Base-by-base conservation (phyloP, 2,888 invertebrate species). In the Cyclophora punctaria region DNA sequence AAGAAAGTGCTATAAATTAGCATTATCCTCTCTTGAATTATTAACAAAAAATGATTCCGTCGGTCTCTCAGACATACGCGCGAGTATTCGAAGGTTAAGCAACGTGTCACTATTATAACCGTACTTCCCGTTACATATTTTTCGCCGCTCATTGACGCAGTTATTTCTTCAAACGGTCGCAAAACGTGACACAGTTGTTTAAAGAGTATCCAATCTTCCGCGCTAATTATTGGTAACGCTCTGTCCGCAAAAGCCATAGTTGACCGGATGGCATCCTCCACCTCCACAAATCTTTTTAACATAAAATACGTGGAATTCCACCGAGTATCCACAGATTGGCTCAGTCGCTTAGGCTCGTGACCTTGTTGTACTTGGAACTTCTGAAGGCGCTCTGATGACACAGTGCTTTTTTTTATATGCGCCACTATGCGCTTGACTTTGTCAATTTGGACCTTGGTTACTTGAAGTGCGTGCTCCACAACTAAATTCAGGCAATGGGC, bases 231-330 rank as follows among this genome's bases (percentile, higher is more conserved):
- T 4, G 62, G 62, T 7, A 62, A 50, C 44, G 44, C 43, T 34
- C 48, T 50, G 3, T 56, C 56, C 0, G 47, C 37, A n/a, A 61
- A 50, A 37, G 52, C 58, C 34, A 59, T 44, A 4, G 53, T 63
- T 1, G 56, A 46, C 6, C 55, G 48, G 5, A 64, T 37, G 34
- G 59, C 59, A 44, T 58, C 57, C 57, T 66, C 49, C 0, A 64
- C 47, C 34, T 64, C 58, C 2, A 60, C 56, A 55, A 66, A 59
- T 45, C 65, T 41, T 46, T 52, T 49, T 2, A 68, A 3, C 67
- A 69, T 68, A 5, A 48, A 53, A 49, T 53, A 60, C 0, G 55
- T 61, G 0, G 63, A 69, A 43, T 67, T 64, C 65, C 66, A 71
- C 20, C 67, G 41, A 0, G 66, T 67, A 1, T 58, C 57, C 3